Base-by-base conservation (phyloP, 2,113 vertebrate species). In the Micronycteris hirsuta region DNA sequence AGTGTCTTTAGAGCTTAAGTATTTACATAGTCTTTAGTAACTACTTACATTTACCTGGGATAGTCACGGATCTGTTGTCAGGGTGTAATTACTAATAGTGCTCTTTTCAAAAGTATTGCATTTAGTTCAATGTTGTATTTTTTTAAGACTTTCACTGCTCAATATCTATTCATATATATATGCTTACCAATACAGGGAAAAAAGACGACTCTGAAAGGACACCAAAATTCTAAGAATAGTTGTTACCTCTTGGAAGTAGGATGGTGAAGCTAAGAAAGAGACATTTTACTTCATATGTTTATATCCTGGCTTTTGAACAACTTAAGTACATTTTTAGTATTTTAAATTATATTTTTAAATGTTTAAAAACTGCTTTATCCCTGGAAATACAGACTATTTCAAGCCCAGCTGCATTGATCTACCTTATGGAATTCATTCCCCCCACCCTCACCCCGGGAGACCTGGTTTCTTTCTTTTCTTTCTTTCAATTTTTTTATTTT, bases 261-360 rank as follows among this genome's bases (percentile, higher is more conserved):
- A 47, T 63, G 68, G 80, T 70, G 82, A 91, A 77, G 63, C 68
- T 77, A 38, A 84, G 56, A 47, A 49, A n/a, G 82, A 58, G 58
- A 80, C 45, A 91, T 91, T 89, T 52, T 38, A 24, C 68, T 89
- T 83, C 36, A 86, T 83, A 4, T 89, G 33, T 78, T 82, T 96
- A 52, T 16, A 38, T 45, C 82, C 38, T 83, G 33, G 24, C 81
- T 86, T 94, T 92, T 89, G 73, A 89, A 71, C 10, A 28, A 26
- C 45, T 45, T 70, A 93, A 71, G 38, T 22, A 54, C 78, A 54
- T 84, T 78, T 20, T 86, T 77, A 36, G n/a, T 73, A 49, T 93
- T 80, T 67, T n/a, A 47, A 45, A 28, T 70, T 85, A 47, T 65
- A 61, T 63, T 77, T 86, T 28, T 10, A 71, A 83, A 67, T 81